phyloP scores from a whole-genome alignment of 1,140 invertebrate genomes.

The Elysia chlorotica region DNA sequence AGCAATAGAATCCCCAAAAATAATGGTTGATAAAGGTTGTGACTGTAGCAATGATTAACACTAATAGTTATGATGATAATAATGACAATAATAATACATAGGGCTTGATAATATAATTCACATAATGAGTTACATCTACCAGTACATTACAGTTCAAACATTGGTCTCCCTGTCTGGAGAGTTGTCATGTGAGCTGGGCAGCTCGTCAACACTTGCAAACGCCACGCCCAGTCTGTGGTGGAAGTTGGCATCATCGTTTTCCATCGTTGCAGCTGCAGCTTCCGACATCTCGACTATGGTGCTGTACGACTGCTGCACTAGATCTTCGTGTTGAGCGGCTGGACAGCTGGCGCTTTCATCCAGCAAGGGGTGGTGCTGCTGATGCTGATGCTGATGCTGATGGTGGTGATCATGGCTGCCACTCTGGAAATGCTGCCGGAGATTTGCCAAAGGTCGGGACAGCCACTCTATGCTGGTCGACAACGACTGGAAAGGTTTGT shows the following conservation, averaged over 20 bases:
- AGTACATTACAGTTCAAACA: no score
- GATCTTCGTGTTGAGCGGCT: background rate
- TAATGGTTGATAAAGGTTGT: no score
- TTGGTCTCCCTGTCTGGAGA: slow-evolving; percentile 16
- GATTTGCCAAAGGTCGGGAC: background rate
- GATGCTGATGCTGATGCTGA: background rate
- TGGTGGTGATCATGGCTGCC: slow-evolving; percentile 3
- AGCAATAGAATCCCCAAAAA: no score
- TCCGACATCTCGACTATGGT: slow-evolving; percentile 16
- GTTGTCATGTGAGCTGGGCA: background rate
- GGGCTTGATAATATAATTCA: no score
- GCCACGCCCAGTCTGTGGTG: slow-evolving; percentile 5
- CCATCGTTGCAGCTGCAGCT: background rate
- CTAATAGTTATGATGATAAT: no score
- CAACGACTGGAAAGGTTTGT: background rate
- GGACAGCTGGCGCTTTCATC: background rate
- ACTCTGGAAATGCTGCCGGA: no score
- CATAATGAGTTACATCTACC: no score
- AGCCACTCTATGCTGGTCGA: slow-evolving; percentile 12
- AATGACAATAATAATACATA: no score
- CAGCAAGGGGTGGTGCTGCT: background rate
- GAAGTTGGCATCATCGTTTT: background rate
- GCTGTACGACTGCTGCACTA: slow-evolving; percentile 10
- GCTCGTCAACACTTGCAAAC: slow-evolving; percentile 8
- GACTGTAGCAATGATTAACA: no score